Conservation (phyloP, 2,113 vertebrate species). For the Fulica atra region DNA sequence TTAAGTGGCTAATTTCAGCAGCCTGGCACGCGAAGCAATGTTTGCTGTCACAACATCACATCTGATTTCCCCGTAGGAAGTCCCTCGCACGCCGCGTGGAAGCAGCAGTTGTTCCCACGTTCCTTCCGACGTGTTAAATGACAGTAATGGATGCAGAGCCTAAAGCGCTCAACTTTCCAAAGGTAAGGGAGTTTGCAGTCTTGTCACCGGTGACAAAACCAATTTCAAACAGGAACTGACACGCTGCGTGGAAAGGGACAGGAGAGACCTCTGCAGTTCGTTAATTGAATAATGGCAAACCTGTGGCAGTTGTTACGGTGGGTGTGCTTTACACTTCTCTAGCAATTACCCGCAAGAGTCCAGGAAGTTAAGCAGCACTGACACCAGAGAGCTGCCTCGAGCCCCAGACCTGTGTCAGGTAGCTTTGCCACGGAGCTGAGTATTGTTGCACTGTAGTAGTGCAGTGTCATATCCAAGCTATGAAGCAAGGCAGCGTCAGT, state of each 20-base stretch:
- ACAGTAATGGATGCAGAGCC: slow-evolving; percentile 22
- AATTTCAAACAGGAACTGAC: not conserved
- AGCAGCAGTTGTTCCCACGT: not conserved
- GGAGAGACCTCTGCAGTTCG: not conserved
- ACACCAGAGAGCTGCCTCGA: not conserved
- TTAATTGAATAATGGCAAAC: slow-evolving; percentile 49
- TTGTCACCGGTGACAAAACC: slow-evolving; percentile 22
- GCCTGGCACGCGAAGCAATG: not conserved
- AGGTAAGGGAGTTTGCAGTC: slow-evolving; percentile 1
- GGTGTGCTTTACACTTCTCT: not conserved
- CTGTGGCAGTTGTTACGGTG: not conserved
- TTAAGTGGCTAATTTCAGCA: not conserved
- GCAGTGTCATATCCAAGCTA: accelerated
- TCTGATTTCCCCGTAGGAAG: not conserved
- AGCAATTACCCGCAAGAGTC: slow-evolving; percentile 37
- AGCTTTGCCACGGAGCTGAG: too few relatives aligned
- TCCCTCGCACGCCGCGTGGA: not conserved
- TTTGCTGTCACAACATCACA: not conserved
- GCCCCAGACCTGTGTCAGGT: not conserved
- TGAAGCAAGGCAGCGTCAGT: not conserved
- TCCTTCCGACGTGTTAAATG: not conserved
- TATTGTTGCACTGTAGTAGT: accelerated
- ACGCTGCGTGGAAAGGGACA: not conserved
- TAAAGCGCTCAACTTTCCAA: not conserved
- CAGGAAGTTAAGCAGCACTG: not conserved